Conservation (phyloP, 2,113 vertebrate genomes). For the Semicossyphus pulcher region DNA sequence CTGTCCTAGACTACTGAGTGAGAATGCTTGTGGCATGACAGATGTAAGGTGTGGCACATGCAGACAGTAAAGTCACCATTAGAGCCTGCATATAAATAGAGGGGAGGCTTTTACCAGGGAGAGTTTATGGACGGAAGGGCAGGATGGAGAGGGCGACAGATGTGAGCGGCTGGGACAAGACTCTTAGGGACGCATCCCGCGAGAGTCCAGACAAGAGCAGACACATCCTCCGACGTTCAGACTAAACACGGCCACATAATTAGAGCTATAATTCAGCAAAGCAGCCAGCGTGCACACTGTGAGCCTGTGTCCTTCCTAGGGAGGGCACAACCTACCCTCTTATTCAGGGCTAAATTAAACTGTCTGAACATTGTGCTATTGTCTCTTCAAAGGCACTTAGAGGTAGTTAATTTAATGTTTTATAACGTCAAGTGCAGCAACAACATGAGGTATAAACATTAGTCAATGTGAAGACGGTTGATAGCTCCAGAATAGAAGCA, state of each 20-base stretch:
- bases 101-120: slow-evolving; percentile 52
- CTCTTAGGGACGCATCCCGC: slow-evolving; percentile 39
- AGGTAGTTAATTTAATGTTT: slow-evolving; percentile 8
- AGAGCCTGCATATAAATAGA: slow-evolving; percentile 60
- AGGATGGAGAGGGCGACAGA: slow-evolving; percentile 46
- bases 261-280: slow-evolving; percentile 71
- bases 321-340: slow-evolving; percentile 49
- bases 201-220: slow-evolving; percentile 66
- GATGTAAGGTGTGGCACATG: slow-evolving; percentile 64
- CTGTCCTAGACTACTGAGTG: slow-evolving; percentile 43
- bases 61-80: slow-evolving; percentile 65
- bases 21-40: slow-evolving; percentile 63
- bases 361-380: slow-evolving; percentile 19
- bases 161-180: slow-evolving; percentile 45
- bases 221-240: slow-evolving; percentile 70
- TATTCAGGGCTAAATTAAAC: slow-evolving; percentile 54
- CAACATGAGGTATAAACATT: not conserved
- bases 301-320: slow-evolving; percentile 47
- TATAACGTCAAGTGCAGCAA: slow-evolving; percentile 16
- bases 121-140: slow-evolving; percentile 49
- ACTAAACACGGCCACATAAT: slow-evolving; percentile 76
- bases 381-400: slow-evolving; percentile 35
- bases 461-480: not conserved
- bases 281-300: slow-evolving; percentile 37
- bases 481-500: slow-evolving; percentile 6